Evolutionary conservation across 2,113 vertebrate species (phyloP).

Genomic region (Platysteira castanea): DNA sequence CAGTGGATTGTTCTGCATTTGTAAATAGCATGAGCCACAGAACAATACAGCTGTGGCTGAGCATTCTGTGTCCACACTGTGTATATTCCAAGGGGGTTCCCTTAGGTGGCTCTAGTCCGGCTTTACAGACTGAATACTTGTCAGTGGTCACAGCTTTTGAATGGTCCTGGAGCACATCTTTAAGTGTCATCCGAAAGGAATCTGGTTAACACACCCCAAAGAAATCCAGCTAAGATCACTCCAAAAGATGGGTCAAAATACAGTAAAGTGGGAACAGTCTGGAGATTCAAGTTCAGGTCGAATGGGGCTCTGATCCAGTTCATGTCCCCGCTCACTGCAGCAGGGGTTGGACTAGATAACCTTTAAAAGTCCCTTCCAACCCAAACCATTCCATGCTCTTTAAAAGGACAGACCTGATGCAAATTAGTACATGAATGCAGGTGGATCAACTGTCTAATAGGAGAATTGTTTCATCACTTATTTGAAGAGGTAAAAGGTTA

Average conservation of each 20-base stretch:
- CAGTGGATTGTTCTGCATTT: neutral
- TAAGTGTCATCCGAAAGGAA: neutral
- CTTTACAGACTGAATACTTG: neutral
- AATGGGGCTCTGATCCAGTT: neutral
- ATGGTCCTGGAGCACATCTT: neutral
- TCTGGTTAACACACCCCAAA: neutral
- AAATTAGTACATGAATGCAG: neutral
- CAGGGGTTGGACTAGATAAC: neutral
- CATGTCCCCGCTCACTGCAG: neutral
- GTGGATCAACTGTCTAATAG: neutral
- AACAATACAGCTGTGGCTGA: neutral
- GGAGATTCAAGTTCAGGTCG: neutral
- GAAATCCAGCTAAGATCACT: neutral
- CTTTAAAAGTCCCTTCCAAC: neutral
- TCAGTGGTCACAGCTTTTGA: neutral
- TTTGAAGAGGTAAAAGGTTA: neutral
- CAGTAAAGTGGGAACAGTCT: neutral
- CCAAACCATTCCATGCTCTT: neutral
- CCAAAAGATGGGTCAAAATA: neutral
- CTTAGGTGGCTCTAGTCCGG: neutral
- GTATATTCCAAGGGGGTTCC: neutral
- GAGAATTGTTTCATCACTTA: neutral
- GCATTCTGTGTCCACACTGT: neutral
- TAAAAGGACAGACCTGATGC: neutral
- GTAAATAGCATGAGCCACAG: neutral